Evolutionary conservation across 2,888 invertebrate genomes (phyloP).

Genomic region (Pediacus dermestoides): DNA sequence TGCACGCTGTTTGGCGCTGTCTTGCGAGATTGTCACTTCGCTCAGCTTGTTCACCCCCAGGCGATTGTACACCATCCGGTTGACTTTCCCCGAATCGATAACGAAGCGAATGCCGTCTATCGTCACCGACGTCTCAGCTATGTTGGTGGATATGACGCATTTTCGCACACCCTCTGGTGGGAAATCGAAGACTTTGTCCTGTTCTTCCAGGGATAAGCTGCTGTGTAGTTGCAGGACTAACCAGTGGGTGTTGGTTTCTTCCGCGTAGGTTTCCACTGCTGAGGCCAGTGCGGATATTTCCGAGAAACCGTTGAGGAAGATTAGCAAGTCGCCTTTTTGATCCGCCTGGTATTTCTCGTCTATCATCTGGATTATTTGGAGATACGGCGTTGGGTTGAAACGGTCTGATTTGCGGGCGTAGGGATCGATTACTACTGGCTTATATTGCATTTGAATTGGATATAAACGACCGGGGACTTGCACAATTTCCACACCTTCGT

Average conservation of each 20-base stretch:
- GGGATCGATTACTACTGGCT: constrained; percentile 64
- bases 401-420: constrained; percentile 63
- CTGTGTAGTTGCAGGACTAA: constrained; percentile 91
- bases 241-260: constrained; percentile 80
- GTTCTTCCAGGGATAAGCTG: constrained; percentile 86
- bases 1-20: constrained; percentile 94
- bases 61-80: constrained; percentile 95
- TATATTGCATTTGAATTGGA: constrained; percentile 87
- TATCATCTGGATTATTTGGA: constrained; percentile 87
- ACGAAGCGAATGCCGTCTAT: constrained; percentile 93
- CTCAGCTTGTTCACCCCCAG: constrained; percentile 87
- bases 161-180: constrained; percentile 92
- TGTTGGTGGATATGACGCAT: constrained; percentile 96
- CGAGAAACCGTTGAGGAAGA: constrained; percentile 92
- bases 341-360: constrained; percentile 76
- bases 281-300: constrained; percentile 88
- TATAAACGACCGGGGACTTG: constrained; percentile 87
- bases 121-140: constrained; percentile 97
- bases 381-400: constrained; percentile 90
- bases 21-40: constrained; percentile 96
- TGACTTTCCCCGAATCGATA: constrained; percentile 87
- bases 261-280: constrained; percentile 77
- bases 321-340: constrained; percentile 78
- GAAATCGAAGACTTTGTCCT: constrained; percentile 95
- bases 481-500: constrained; percentile 65